A percentile compares a stretch with the other conserved stretches of the same genome.
Evolutionary conservation across 2,113 vertebrate genomes (phyloP).

Genomic region (Sminthopsis crassicaudata): DNA sequence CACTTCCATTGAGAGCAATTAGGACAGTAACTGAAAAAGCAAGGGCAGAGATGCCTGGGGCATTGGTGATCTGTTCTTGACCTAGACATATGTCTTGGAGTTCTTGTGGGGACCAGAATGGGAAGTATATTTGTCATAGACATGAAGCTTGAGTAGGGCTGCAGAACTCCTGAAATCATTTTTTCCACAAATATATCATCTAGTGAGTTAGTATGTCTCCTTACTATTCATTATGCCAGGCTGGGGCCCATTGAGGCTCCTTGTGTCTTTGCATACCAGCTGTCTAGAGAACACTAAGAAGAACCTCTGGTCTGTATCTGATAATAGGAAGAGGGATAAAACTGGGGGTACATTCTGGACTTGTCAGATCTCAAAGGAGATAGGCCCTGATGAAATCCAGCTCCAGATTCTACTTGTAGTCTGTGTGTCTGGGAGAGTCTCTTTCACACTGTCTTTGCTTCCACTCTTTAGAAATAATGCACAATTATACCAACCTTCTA

Average conservation of each 20-base stretch:
- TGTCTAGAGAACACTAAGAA: neutral
- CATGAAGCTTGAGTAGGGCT: neutral
- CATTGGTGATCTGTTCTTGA: neutral
- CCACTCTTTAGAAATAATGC: neutral
- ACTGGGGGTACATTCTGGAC: neutral
- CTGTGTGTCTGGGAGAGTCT: neutral
- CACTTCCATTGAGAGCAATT: neutral
- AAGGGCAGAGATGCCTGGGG: neutral
- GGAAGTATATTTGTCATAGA: neutral
- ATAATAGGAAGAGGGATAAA: neutral
- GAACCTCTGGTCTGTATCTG: neutral
- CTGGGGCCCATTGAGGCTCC: neutral
- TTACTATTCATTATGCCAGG: neutral
- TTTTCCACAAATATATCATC: neutral
- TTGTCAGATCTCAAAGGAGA: neutral
- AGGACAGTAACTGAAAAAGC: neutral
- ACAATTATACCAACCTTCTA: neutral
- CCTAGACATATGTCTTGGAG: neutral
- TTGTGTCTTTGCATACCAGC: neutral
- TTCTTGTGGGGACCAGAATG: neutral
- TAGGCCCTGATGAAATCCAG: neutral
- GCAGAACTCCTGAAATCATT: neutral
- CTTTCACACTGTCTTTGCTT: neutral
- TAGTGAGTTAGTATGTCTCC: neutral
- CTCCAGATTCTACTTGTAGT: neutral